Conservation (phyloP, 2,888 invertebrate genomes). For the Eurytoma adleriae region DNA sequence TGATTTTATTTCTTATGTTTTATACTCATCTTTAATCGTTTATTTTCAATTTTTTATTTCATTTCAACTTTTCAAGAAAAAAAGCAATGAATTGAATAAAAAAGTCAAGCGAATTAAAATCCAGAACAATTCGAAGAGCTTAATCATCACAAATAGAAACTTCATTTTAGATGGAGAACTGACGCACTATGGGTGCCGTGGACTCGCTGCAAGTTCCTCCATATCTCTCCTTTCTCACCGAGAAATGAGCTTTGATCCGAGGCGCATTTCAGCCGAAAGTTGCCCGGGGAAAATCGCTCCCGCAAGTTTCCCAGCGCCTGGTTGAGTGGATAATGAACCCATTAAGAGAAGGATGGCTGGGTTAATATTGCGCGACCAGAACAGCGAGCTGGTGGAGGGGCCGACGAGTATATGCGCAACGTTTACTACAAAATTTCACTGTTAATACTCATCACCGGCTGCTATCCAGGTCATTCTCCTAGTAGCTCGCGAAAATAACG, state of each 20-base stretch:
- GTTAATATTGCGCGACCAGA: slow-evolving; percentile 28
- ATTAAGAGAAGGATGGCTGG: slow-evolving; percentile 30
- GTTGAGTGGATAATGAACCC: slow-evolving; percentile 50
- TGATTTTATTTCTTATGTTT: too few relatives aligned
- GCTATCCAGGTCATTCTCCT: too few relatives aligned
- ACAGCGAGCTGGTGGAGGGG: too few relatives aligned
- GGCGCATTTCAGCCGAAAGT: slow-evolving; percentile 37
- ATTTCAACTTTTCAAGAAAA: too few relatives aligned
- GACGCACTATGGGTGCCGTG: background rate
- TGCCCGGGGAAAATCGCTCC: slow-evolving; percentile 24
- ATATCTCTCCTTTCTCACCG: background rate
- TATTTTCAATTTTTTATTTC: too few relatives aligned
- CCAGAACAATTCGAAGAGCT: background rate
- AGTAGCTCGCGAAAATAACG: too few relatives aligned
- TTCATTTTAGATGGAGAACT: slow-evolving; percentile 20
- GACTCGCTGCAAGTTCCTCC: slow-evolving; percentile 15
- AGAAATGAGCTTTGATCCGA: slow-evolving; percentile 39
- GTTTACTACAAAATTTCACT: too few relatives aligned
- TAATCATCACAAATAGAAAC: slow-evolving; percentile 39
- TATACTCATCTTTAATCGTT: too few relatives aligned
- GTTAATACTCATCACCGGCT: too few relatives aligned
- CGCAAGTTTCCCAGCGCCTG: slow-evolving; percentile 21
- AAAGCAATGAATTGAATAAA: too few relatives aligned
- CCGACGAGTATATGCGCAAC: too few relatives aligned
- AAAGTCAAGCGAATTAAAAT: slow-evolving; percentile 3